A percentile compares a stretch with the other conserved stretches of the same genome.
These are phyloP conservation scores for Casuarius casuarius DNA, from an alignment of 2,113 vertebrate genomes.

Conservation along the genomic window DNA sequence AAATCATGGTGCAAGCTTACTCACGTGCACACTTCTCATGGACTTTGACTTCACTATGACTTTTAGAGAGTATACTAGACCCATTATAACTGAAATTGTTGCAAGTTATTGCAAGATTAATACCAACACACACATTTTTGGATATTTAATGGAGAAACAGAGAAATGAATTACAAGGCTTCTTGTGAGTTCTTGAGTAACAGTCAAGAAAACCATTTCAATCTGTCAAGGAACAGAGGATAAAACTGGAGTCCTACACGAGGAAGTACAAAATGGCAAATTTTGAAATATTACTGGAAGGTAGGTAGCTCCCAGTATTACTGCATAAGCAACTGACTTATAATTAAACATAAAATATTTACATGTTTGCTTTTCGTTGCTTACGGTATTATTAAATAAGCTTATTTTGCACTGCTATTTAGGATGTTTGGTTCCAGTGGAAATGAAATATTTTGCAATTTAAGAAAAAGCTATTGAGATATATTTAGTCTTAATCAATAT, in stretches of 20 bases:
- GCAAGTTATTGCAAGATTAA: neutral
- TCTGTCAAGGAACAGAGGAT: neutral
- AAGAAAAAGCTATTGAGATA: neutral
- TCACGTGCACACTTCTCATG: neutral
- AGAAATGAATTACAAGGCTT: neutral
- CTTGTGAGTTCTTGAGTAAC: neutral
- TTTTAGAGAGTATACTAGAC: neutral
- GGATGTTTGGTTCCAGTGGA: neutral
- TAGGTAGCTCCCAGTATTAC: neutral
- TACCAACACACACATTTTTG: neutral
- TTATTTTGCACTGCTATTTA: neutral
- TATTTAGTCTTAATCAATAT: neutral
- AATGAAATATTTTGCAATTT: neutral
- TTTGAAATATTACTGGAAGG: neutral
- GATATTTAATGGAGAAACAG: neutral
- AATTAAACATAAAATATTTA: neutral
- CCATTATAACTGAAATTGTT: neutral
- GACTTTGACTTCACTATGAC: neutral
- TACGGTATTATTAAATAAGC: neutral
- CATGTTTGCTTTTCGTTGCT: neutral
- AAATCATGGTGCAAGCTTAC: neutral
- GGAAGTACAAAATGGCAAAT: neutral
- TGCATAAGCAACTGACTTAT: neutral
- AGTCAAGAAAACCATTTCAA: slow-evolving; percentile 8
- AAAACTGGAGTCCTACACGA: neutral